These are phyloP conservation scores for Lacerta viridis DNA, from an alignment of 2,797 vertebrate species.

Conservation along the genomic window DNA sequence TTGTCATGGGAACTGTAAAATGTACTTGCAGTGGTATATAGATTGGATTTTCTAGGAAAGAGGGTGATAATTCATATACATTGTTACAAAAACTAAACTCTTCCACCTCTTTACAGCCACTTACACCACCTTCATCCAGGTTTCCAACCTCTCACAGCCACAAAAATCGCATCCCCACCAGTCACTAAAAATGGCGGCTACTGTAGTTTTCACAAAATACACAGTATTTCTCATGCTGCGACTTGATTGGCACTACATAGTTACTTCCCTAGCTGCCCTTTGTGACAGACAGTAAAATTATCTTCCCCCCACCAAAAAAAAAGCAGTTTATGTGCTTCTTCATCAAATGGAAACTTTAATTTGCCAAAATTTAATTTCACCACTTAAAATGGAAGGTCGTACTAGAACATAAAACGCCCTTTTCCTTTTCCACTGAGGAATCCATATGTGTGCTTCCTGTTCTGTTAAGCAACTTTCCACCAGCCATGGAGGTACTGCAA, in stretches of 20 bases:
- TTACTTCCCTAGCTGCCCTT: neutral
- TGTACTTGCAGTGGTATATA: neutral
- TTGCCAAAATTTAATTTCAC: too few relatives aligned
- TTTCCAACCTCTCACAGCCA: neutral
- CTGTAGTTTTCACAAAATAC: conserved; percentile 2
- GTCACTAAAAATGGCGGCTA: neutral
- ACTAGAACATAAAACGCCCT: neutral
- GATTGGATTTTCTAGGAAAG: neutral
- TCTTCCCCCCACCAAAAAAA: too few relatives aligned
- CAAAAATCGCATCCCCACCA: neutral
- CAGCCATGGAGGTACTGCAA: neutral
- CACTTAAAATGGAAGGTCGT: too few relatives aligned
- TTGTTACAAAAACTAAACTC: neutral
- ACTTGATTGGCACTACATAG: neutral
- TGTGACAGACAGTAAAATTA: neutral
- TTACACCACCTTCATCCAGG: neutral
- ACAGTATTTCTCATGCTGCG: neutral
- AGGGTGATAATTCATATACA: neutral
- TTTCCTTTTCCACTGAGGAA: neutral
- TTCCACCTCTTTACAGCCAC: neutral
- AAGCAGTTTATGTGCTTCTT: too few relatives aligned
- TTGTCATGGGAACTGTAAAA: neutral
- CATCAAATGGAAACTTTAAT: too few relatives aligned
- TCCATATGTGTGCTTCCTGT: neutral
- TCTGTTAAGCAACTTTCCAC: neutral